These are phyloP conservation scores for Dicerorhinus sumatrensis DNA, from an alignment of 2,113 vertebrate species.

Conservation along the genomic window DNA sequence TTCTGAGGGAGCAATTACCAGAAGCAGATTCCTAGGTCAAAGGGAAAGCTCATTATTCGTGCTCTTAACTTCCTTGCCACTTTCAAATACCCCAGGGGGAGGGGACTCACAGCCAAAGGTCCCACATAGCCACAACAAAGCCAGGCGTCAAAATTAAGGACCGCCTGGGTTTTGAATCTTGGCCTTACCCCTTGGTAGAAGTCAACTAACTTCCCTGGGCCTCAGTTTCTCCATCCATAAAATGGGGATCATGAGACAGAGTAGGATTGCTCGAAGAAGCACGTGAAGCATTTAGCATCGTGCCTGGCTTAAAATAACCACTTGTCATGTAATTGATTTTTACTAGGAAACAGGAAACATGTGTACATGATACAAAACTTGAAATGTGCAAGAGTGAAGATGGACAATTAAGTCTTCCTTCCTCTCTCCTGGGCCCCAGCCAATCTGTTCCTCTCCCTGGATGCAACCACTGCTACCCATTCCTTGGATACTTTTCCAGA, in stretches of 20 bases:
- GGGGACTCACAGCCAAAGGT: background rate
- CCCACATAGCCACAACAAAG: background rate
- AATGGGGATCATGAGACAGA: background rate
- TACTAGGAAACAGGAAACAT: background rate
- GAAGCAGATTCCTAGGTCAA: background rate
- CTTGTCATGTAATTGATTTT: background rate
- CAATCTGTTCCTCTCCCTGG: background rate
- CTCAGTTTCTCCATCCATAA: background rate
- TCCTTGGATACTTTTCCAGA: background rate
- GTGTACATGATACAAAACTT: background rate
- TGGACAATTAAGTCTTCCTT: background rate
- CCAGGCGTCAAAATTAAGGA: background rate
- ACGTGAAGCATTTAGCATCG: background rate
- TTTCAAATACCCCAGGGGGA: background rate
- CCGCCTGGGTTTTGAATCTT: background rate
- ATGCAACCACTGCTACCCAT: background rate
- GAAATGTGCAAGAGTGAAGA: background rate
- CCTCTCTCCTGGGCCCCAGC: background rate
- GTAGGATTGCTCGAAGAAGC: background rate
- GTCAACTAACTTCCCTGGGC: background rate
- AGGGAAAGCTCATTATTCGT: background rate
- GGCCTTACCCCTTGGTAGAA: background rate
- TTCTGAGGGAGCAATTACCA: background rate
- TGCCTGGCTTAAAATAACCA: background rate
- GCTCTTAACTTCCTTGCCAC: background rate